phyloP scores from a whole-genome alignment of 2,113 vertebrate species.

The Taurulus bubalis region DNA sequence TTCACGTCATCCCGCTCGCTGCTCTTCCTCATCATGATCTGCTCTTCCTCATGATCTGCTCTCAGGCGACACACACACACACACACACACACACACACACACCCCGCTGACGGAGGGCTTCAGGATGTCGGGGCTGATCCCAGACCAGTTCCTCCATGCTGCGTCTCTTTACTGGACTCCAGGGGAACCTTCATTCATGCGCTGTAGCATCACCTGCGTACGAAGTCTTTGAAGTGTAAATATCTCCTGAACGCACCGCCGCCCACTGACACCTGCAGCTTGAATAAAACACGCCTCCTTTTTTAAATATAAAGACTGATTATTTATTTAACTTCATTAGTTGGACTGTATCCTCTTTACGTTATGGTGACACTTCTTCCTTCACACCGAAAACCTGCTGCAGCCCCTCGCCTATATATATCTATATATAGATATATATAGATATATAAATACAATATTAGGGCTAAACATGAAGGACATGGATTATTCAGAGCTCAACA shows the following conservation, averaged over 20 bases:
- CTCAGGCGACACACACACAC: slow-evolving; percentile 55
- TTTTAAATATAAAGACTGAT: slow-evolving; percentile 54
- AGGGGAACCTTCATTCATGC: slow-evolving; percentile 87
- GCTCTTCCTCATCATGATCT: slow-evolving; percentile 55
- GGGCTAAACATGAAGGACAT: slow-evolving; percentile 41
- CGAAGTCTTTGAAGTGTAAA: slow-evolving; percentile 88
- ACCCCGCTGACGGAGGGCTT: slow-evolving; percentile 29
- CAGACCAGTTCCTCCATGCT: slow-evolving; percentile 44
- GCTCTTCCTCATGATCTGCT: slow-evolving; percentile 69
- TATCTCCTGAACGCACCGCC: slow-evolving; percentile 73
- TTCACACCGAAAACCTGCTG: slow-evolving; percentile 53
- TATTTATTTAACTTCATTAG: slow-evolving; percentile 89
- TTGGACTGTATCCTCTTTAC: slow-evolving; percentile 86
- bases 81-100: too few relatives aligned
- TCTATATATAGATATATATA: not conserved
- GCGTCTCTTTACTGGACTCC: slow-evolving; percentile 60
- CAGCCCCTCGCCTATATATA: slow-evolving; percentile 19
- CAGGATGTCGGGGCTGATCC: slow-evolving; percentile 24
- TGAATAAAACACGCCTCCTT: slow-evolving; percentile 48
- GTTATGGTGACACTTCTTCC: slow-evolving; percentile 82
- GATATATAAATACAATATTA: too few relatives aligned
- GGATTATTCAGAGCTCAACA: slow-evolving; percentile 7
- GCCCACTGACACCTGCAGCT: slow-evolving; percentile 81
- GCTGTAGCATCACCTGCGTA: slow-evolving; percentile 89
- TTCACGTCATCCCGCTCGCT: slow-evolving; percentile 10